A percentile compares a stretch with the other conserved stretches of the same genome.
phyloP scores from a whole-genome alignment of 2,113 vertebrate genomes.

The Silurus glanis region DNA sequence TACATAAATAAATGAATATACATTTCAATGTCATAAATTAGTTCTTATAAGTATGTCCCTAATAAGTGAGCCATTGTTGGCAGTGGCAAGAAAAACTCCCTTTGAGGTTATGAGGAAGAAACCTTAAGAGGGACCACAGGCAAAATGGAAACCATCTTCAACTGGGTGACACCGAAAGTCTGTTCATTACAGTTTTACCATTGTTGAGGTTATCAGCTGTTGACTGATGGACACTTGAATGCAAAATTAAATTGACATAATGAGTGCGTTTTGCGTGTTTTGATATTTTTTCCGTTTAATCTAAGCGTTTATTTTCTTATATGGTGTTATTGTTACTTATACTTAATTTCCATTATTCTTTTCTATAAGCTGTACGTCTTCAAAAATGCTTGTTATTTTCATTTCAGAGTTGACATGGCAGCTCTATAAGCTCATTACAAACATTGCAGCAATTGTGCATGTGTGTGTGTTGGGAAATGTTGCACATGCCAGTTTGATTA shows the following conservation, averaged over 20 bases:
- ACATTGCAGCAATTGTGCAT: background rate
- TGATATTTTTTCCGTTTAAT: background rate
- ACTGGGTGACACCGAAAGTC: too few species aligned
- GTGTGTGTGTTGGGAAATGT: slow-evolving; percentile 13
- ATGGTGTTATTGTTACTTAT: background rate
- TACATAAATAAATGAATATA: too few species aligned
- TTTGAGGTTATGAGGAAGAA: too few species aligned
- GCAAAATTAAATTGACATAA: background rate
- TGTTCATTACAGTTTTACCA: too few species aligned
- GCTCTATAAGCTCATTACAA: slow-evolving; percentile 23
- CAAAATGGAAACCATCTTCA: too few species aligned
- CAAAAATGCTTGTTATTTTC: slow-evolving; percentile 3
- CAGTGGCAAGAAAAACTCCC: too few species aligned
- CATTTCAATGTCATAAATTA: too few species aligned
- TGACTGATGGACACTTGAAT: too few species aligned
- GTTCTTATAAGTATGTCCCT: too few species aligned
- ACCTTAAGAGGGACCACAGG: too few species aligned
- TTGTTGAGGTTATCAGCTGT: too few species aligned
- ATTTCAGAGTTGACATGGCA: background rate
- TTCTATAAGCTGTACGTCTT: background rate
- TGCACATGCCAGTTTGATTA: slow-evolving; percentile 18
- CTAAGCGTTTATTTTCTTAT: background rate
- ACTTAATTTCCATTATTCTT: background rate
- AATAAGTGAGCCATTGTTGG: too few species aligned
- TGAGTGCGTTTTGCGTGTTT: background rate